These are phyloP conservation scores for Molanna angustata DNA, from an alignment of 2,888 invertebrate genomes.

Conservation along the genomic window DNA sequence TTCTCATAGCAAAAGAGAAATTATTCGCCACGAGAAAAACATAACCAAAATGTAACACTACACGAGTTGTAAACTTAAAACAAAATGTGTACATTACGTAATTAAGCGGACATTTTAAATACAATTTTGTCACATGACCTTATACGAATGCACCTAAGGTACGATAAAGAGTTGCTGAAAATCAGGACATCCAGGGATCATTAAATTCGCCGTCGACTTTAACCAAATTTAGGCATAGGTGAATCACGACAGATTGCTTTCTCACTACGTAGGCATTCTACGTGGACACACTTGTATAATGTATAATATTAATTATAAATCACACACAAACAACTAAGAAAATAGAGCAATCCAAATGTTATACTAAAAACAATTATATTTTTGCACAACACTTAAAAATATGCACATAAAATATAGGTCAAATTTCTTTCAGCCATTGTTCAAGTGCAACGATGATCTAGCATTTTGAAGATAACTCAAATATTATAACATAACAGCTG, in stretches of 20 bases:
- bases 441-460: slow-evolving; percentile 18
- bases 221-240: slow-evolving; percentile 29
- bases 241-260: slow-evolving; percentile 25
- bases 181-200: slow-evolving; percentile 5
- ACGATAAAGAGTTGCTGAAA: neutral
- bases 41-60: slow-evolving; percentile 29
- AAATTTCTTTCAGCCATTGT: slow-evolving; percentile 29
- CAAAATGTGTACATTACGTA: slow-evolving; percentile 31
- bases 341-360: slow-evolving; percentile 7
- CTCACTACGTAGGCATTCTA: slow-evolving; percentile 27
- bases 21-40: slow-evolving; percentile 17
- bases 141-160: slow-evolving; percentile 16
- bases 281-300: slow-evolving; percentile 21
- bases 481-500: slow-evolving; percentile 27
- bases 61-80: slow-evolving; percentile 27
- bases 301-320: slow-evolving; percentile 1
- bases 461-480: slow-evolving; percentile 23
- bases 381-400: slow-evolving; percentile 13
- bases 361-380: too few relatives aligned
- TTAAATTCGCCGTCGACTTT: slow-evolving; percentile 17
- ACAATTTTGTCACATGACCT: slow-evolving; percentile 31
- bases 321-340: neutral
- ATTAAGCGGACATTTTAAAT: slow-evolving; percentile 31
- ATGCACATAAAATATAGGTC: slow-evolving; percentile 25
- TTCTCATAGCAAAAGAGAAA: slow-evolving; percentile 1